Percentiles rank a stretch among this genome's conserved stretches.
Conservation (phyloP, 2,113 vertebrate genomes). For the Heliornis fulica region DNA sequence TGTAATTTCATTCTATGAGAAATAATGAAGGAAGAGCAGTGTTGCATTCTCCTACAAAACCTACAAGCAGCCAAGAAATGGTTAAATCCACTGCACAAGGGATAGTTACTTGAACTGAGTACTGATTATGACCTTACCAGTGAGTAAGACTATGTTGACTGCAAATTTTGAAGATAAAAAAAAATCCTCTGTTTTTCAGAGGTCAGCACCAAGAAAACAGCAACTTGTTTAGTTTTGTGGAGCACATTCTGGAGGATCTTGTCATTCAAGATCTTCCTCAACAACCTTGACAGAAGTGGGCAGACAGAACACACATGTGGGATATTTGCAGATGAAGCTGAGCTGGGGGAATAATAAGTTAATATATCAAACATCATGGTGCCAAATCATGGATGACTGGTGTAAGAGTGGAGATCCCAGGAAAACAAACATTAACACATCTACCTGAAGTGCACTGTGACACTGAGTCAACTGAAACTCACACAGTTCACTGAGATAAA, state of each 20-base stretch:
- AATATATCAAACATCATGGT: background rate
- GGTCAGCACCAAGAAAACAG: background rate
- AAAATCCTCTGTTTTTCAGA: background rate
- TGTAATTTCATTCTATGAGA: background rate
- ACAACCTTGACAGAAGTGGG: rapidly evolving
- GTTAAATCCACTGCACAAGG: background rate
- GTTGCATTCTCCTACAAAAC: background rate
- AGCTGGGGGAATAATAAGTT: too few species aligned
- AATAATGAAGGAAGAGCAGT: background rate
- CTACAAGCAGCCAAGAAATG: background rate
- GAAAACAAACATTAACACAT: too few species aligned
- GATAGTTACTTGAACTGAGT: background rate
- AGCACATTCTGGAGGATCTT: background rate
- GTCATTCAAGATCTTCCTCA: background rate
- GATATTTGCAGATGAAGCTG: background rate
- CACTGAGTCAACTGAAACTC: background rate
- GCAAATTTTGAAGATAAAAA: background rate
- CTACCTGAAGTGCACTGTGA: too few species aligned
- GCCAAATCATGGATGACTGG: background rate
- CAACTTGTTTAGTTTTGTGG: background rate
- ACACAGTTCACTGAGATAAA: background rate
- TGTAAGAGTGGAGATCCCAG: too few species aligned
- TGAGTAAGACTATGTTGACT: background rate
- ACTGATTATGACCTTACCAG: background rate
- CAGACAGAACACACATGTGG: background rate